A percentile compares a stretch with the other conserved stretches of the same genome.
phyloP scores from a whole-genome alignment of 2,113 vertebrate species.

The Corythornis vintsioides region DNA sequence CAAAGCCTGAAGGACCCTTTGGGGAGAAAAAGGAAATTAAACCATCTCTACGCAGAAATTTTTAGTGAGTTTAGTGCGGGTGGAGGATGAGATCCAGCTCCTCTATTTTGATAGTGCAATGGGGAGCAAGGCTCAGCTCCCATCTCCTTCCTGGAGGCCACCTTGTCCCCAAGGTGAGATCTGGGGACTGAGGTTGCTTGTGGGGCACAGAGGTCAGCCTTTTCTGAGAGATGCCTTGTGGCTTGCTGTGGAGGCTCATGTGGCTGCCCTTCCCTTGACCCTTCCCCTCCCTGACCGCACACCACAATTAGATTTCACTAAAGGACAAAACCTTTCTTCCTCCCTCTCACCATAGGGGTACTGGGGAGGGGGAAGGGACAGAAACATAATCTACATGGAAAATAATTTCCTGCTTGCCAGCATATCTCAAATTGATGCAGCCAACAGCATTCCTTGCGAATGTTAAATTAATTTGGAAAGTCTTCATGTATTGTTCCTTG shows the following conservation, averaged over 20 bases:
- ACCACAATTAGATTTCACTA: slow-evolving; percentile 59
- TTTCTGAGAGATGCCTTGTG: not conserved
- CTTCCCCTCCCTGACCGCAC: not conserved
- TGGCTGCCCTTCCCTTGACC: slow-evolving; percentile 45
- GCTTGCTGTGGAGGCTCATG: not conserved
- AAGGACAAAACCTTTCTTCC: slow-evolving; percentile 64
- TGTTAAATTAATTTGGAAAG: slow-evolving; percentile 77
- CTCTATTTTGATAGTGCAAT: not conserved
- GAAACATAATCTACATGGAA: slow-evolving; percentile 67
- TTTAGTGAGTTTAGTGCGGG: not conserved
- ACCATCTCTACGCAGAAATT: not conserved
- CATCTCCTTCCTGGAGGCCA: not conserved
- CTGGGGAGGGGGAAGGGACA: slow-evolving; percentile 28
- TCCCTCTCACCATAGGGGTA: slow-evolving; percentile 6
- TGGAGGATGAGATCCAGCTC: not conserved
- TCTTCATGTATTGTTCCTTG: slow-evolving; percentile 68
- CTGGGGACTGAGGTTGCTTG: fast-evolving
- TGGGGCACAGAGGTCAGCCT: fast-evolving
- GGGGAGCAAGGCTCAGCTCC: not conserved
- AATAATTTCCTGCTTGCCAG: slow-evolving; percentile 74
- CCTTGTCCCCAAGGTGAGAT: fast-evolving
- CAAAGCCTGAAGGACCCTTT: not conserved
- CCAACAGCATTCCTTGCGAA: slow-evolving; percentile 63
- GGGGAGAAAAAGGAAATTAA: not conserved
- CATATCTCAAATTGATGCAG: slow-evolving; percentile 68